Percentiles rank a stretch among this genome's conserved stretches.
Evolutionary conservation across 2,888 invertebrate genomes (phyloP).

Genomic region (Dicranocentrus wangi): DNA sequence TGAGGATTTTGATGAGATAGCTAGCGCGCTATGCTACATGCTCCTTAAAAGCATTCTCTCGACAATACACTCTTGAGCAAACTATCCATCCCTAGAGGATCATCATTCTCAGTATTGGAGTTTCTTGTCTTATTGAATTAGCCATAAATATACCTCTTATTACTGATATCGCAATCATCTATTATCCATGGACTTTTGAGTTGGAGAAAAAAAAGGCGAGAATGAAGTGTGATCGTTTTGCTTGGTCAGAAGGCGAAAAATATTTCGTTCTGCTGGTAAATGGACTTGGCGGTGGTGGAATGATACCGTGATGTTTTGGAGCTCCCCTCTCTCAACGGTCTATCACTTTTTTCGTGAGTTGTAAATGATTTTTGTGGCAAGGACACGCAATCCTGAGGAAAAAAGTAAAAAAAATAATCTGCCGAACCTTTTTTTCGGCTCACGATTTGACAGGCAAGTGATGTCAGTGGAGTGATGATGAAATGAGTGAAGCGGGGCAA

Average conservation of each 20-base stretch:
- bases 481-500: constrained; percentile 47
- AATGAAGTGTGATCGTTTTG: constrained; percentile 8
- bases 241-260: constrained; percentile 27
- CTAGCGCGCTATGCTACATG: too few species aligned
- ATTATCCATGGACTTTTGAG: constrained; percentile 47
- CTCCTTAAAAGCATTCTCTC: too few species aligned
- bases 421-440: constrained; percentile 58
- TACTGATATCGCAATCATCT: constrained; percentile 41
- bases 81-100: constrained; percentile 15
- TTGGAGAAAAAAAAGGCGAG: not conserved
- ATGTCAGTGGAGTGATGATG: constrained; percentile 47
- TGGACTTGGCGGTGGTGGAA: not conserved
- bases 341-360: constrained; percentile 46
- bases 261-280: constrained; percentile 1
- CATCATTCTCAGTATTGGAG: constrained; percentile 19
- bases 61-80: too few species aligned
- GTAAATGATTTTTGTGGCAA: constrained; percentile 61
- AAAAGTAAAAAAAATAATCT: constrained; percentile 30
- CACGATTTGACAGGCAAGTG: constrained; percentile 60
- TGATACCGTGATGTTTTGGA: not conserved
- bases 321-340: not conserved
- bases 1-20: too few species aligned
- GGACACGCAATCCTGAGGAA: constrained; percentile 41
- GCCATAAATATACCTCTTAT: constrained; percentile 26
- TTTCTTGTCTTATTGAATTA: constrained; percentile 52